Percentiles rank a stretch among this genome's conserved stretches.
Conservation (phyloP, 2,797 vertebrate genomes). For the Chaetodon trifasciatus region DNA sequence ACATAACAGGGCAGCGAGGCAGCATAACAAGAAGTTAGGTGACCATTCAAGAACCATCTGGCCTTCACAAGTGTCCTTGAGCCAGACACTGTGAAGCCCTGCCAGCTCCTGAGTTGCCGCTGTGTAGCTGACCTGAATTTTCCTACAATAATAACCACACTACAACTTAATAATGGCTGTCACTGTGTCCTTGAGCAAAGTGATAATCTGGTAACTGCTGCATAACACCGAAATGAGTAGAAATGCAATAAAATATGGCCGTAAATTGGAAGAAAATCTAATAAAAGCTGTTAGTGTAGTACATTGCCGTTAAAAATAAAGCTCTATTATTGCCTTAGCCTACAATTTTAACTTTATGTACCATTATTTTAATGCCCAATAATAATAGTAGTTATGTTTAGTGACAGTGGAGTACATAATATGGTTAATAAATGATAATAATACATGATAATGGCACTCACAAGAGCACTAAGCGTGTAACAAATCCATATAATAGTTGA, state of each 20-base stretch:
- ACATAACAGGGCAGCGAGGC: slow-evolving; percentile 27
- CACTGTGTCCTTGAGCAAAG: slow-evolving; percentile 57
- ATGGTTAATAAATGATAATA: slow-evolving; percentile 12
- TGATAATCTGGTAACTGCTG: slow-evolving; percentile 51
- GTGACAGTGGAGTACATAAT: not conserved
- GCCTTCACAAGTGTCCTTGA: slow-evolving; percentile 49
- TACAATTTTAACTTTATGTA: slow-evolving; percentile 10
- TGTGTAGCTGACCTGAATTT: slow-evolving; percentile 38
- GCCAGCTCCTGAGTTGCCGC: slow-evolving; percentile 23
- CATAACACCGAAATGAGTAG: slow-evolving; percentile 22
- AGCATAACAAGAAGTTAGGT: slow-evolving; percentile 28
- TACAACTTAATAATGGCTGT: slow-evolving; percentile 41
- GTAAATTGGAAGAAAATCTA: slow-evolving; percentile 40
- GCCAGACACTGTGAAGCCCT: slow-evolving; percentile 28
- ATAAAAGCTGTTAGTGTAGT: slow-evolving; percentile 31
- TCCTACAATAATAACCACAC: slow-evolving; percentile 25
- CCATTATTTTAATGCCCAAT: not conserved
- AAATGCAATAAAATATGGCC: slow-evolving; percentile 46
- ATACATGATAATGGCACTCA: not conserved
- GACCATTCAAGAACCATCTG: slow-evolving; percentile 40
- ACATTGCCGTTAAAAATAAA: slow-evolving; percentile 16
- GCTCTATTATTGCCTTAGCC: slow-evolving; percentile 16
- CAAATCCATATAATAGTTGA: not conserved
- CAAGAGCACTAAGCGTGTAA: not conserved
- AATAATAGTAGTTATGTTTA: slow-evolving; percentile 7